A percentile compares a stretch with the other conserved stretches of the same genome.
These are phyloP conservation scores for Anthophora plumipes DNA, from an alignment of 2,888 invertebrate species.

Conservation along the genomic window DNA sequence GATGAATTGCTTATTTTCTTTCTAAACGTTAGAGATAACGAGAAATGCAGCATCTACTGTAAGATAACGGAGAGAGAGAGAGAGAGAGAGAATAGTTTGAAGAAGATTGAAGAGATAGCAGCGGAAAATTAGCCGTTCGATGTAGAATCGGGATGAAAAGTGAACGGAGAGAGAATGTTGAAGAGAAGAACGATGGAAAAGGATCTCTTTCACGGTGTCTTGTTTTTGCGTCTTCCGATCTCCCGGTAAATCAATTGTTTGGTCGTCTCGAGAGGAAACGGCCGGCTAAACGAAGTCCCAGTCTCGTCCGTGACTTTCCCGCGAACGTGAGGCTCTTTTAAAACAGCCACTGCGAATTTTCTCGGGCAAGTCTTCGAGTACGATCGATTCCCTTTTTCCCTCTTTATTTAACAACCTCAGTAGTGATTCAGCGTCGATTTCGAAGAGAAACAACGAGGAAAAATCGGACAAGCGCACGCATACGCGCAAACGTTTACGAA, in stretches of 20 bases:
- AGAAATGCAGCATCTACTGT: too few relatives aligned
- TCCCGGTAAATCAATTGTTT: constrained; percentile 31
- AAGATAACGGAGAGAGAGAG: too few relatives aligned
- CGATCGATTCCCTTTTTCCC: constrained; percentile 1
- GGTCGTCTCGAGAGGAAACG: constrained; percentile 25
- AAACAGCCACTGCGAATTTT: not conserved
- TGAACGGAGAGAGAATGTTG: not conserved
- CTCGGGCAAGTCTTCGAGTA: not conserved
- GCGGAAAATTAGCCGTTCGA: constrained; percentile 3
- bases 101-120: not conserved
- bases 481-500: too few relatives aligned
- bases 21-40: too few relatives aligned
- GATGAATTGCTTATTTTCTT: too few relatives aligned
- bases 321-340: constrained; percentile 17
- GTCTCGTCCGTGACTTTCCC: constrained; percentile 18
- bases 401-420: not conserved
- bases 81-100: too few relatives aligned
- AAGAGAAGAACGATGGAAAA: not conserved
- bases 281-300: constrained; percentile 23
- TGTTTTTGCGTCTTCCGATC: constrained; percentile 25
- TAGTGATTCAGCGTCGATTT: not conserved
- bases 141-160: not conserved
- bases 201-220: constrained; percentile 11
- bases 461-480: not conserved
- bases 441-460: not conserved